Conservation (phyloP, 2,797 vertebrate genomes). For the Pelobates cultripes region DNA sequence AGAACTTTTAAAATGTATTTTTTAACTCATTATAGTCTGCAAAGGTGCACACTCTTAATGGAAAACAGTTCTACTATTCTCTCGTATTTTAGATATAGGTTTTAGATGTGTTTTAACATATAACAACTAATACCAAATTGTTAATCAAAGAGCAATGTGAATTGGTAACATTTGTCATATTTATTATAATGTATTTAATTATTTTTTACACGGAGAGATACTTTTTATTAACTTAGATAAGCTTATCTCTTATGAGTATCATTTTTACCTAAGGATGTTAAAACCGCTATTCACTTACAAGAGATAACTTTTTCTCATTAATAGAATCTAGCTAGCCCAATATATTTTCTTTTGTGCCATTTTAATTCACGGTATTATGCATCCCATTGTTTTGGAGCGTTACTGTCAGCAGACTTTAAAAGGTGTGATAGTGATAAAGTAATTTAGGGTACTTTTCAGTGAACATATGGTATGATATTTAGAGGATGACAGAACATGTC, state of each 20-base stretch:
- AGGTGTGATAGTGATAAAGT: constrained; percentile 40
- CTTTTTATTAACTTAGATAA: too few species aligned
- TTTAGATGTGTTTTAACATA: too few species aligned
- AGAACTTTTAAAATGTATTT: too few species aligned
- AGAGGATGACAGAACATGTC: constrained; percentile 30
- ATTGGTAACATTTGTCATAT: not conserved
- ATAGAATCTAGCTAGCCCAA: not conserved
- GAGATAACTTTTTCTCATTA: too few species aligned
- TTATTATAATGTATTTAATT: not conserved
- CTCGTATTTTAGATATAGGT: too few species aligned
- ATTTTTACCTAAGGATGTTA: too few species aligned
- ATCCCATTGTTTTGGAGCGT: constrained; percentile 20
- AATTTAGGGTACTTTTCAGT: constrained; percentile 26
- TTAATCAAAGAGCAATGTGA: not conserved
- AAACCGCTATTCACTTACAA: too few species aligned
- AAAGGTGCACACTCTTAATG: too few species aligned
- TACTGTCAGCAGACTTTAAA: constrained; percentile 19
- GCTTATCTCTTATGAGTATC: too few species aligned
- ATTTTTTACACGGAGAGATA: too few species aligned
- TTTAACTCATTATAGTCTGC: too few species aligned
- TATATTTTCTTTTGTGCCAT: not conserved
- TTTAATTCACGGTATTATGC: not conserved
- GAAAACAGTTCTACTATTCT: too few species aligned
- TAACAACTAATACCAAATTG: not conserved
- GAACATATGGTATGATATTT: constrained; percentile 23